Percentiles rank a stretch among this genome's conserved stretches.
Conservation (phyloP, 2,888 invertebrate species). For the Salpingus planirostris region DNA sequence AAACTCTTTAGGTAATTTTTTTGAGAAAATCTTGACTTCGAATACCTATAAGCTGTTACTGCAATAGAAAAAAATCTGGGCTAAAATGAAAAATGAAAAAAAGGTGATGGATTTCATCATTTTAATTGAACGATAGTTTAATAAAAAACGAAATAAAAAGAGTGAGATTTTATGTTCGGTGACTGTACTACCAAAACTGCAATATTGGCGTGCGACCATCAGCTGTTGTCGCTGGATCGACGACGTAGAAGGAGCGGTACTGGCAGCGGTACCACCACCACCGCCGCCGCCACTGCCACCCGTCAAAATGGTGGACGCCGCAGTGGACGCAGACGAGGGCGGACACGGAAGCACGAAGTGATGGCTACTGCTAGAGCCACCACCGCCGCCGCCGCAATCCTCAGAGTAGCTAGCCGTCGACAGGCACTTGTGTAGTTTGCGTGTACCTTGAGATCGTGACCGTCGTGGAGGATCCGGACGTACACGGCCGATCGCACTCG, state of each 20-base stretch:
- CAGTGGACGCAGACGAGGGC: constrained; percentile 31
- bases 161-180: constrained; percentile 40
- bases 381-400: constrained; percentile 47
- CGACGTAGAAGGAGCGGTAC: constrained; percentile 46
- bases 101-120: constrained; percentile 4
- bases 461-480: constrained; percentile 63
- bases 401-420: constrained; percentile 79
- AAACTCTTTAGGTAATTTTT: too few relatives aligned
- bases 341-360: constrained; percentile 38
- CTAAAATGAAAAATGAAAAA: too few relatives aligned
- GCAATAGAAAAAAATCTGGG: too few relatives aligned
- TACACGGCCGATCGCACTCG: constrained; percentile 32
- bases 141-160: constrained; percentile 11
- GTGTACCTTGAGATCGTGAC: constrained; percentile 92
- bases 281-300: constrained; percentile 45
- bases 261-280: constrained; percentile 37
- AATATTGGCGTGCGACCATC: constrained; percentile 83
- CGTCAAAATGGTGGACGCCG: too few relatives aligned
- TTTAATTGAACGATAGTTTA: neutral
- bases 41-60: too few relatives aligned
- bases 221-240: constrained; percentile 51
- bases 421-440: constrained; percentile 86
- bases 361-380: too few relatives aligned
- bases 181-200: constrained; percentile 92
- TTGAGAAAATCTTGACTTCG: too few relatives aligned